Evolutionary conservation across 2,113 vertebrate species (phyloP), one percentile per base, ranked within the genome.

Genomic region (Xyrauchen texanus): DNA sequence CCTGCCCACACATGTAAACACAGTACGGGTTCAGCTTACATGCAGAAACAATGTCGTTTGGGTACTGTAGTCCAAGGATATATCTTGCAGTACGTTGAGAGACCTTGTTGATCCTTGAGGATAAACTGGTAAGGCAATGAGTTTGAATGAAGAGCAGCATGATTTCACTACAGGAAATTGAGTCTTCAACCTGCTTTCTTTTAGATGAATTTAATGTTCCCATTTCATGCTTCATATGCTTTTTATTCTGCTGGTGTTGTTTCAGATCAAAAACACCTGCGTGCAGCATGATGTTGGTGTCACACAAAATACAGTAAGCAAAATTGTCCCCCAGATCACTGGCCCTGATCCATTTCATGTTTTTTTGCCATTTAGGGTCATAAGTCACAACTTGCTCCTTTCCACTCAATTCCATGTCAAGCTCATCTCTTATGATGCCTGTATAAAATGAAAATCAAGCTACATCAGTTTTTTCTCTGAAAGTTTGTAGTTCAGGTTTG

Each of bases 21-120:
- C 90, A 90, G 82, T 91, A 94, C 0, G 92, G 92, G 9, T 86
- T 89, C 46, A 85, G 69, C n/a, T 79, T 81, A 70, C 89, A 91
- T 49, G 77, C 55, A 7, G 87, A 84, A 15, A 42, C 34, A 2
- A 92, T 85, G 74, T 91, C 82, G 42, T 81, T 65, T 49, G 88
- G 88, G 79, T 92, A 90, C 15, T 83, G 62, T 8, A 62, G 52
- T n/a, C 91, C 90, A 72, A 91, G 82, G 16, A 90, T 86, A 65
- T 68, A 55, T 10, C 15, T 85, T 5, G 77, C 86, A 68, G 84
- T 86, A 15, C 13, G 45, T 34, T 73, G 67, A 1, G 87, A 81
- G 11, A 47, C 78, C 13, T 70, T 76, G 16, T 83, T 77, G 7
- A 66, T 74, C 6, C 74, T 9, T 15, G 65, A 44, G 12, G 80